phyloP scores from a whole-genome alignment of 2,888 invertebrate species.

The Rhorus exstirpatorius region DNA sequence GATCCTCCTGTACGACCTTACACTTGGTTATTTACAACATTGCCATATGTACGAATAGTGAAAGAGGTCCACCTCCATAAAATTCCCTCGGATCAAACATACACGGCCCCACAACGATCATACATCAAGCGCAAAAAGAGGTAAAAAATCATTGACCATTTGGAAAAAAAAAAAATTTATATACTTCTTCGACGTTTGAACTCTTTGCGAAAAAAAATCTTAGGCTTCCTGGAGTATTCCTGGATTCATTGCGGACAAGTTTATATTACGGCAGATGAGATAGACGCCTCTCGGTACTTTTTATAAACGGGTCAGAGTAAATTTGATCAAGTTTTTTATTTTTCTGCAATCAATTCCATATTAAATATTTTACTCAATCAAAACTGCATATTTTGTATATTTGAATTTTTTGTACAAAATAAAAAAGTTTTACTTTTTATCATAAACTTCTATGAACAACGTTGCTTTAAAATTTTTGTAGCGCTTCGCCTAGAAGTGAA shows the following conservation, averaged over 20 bases:
- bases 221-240: constrained; percentile 1
- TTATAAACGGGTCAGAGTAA: too few relatives aligned
- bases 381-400: too few relatives aligned
- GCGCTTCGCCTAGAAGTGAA: too few relatives aligned
- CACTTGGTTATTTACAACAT: constrained; percentile 64
- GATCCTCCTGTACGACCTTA: constrained; percentile 67
- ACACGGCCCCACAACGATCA: constrained; percentile 9
- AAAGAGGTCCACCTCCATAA: constrained; percentile 47
- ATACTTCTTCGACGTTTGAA: constrained; percentile 20
- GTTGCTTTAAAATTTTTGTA: too few relatives aligned
- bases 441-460: too few relatives aligned
- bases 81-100: constrained; percentile 39
- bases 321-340: too few relatives aligned
- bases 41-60: constrained; percentile 51
- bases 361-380: too few relatives aligned
- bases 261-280: not conserved
- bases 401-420: too few relatives aligned
- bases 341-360: too few relatives aligned
- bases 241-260: not conserved
- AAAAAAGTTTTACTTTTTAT: too few relatives aligned
- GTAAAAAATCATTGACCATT: not conserved
- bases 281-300: too few relatives aligned
- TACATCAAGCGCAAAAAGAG: constrained; percentile 25
- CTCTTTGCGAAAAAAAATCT: constrained; percentile 6
- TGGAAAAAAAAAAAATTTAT: not conserved